Base-by-base conservation (phyloP, 2,113 vertebrate species). In the Tylochromis polylepis region DNA sequence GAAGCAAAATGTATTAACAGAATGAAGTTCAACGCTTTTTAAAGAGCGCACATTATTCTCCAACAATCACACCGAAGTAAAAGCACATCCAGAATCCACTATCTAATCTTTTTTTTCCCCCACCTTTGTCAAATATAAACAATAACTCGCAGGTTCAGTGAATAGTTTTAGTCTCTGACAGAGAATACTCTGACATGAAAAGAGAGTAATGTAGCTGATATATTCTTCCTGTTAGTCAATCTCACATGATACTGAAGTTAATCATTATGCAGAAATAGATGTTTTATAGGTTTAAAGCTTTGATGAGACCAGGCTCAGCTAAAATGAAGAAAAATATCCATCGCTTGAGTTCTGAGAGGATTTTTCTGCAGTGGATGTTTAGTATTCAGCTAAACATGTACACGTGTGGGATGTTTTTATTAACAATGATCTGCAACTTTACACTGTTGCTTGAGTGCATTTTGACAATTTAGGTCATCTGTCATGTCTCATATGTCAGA, bases 211-310 rank as follows among this genome's bases (percentile, higher is more conserved):
- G 85, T 46, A 5, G 15, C 11, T 0, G 8, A 55, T 51, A 16
- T 5, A 0, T 12, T 53, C 43, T 16, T 85, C 41, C 51, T 38
- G 16, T 60, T 78, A 9, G 49, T 49, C 1, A 49, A 2, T 49
- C 20, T 51, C 22, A 59, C 8, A 8, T 12, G 16, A 65, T 20
- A 22, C 20, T 12, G 1, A 3, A 53, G 82, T 87, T 67, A 89
- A 70, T 89, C 41, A 86, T 89, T 85, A n/a, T 3, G 12, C 27
- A 59, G 8, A 70, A 65, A 72, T 5, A 60, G 1, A 56, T 10
- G 18, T 82, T 75, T 51, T 4, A 4, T 38, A 27, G 24, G 22
- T 77, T 72, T 57, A 55, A 70, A 8, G 11, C n/a, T 38, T 55
- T 56, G 20, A 29, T 34, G 16, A 29, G 10, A 72, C 15, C 5